A percentile compares a stretch with the other conserved stretches of the same genome.
Conservation (phyloP, 2,888 invertebrate species). For the Sthenelais limicola region DNA sequence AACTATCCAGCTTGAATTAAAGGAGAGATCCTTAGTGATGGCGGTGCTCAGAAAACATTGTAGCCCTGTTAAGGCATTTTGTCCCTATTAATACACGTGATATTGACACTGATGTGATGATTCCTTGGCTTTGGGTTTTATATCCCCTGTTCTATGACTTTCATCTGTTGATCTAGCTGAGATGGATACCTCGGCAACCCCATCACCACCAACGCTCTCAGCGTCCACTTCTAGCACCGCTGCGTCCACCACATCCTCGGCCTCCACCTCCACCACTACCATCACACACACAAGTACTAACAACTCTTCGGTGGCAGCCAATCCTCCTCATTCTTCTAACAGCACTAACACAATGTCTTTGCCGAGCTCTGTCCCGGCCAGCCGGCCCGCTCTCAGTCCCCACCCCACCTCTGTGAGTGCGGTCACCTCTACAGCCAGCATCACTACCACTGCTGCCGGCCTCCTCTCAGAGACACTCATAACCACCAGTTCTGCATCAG, state of each 20-base stretch:
- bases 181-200: slow-evolving; percentile 20
- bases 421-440: neutral
- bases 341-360: slow-evolving; percentile 13
- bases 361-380: neutral
- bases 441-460: slow-evolving; percentile 17
- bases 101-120: too few species aligned
- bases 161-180: neutral
- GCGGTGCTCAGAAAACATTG: too few species aligned
- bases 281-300: neutral
- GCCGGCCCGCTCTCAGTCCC: neutral
- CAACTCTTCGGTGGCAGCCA: neutral
- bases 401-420: neutral
- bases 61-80: too few species aligned
- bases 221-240: slow-evolving; percentile 16
- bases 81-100: too few species aligned
- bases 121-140: too few species aligned
- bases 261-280: neutral
- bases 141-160: slow-evolving; percentile 17
- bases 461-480: slow-evolving; percentile 32
- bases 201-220: slow-evolving; percentile 29
- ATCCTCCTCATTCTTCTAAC: slow-evolving; percentile 33
- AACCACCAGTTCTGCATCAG: neutral
- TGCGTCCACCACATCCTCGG: slow-evolving; percentile 8
- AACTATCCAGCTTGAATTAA: too few species aligned
- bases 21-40: too few species aligned